Evolutionary conservation across 2,888 invertebrate genomes (phyloP).

Genomic region (Drosophila percnosoma): DNA sequence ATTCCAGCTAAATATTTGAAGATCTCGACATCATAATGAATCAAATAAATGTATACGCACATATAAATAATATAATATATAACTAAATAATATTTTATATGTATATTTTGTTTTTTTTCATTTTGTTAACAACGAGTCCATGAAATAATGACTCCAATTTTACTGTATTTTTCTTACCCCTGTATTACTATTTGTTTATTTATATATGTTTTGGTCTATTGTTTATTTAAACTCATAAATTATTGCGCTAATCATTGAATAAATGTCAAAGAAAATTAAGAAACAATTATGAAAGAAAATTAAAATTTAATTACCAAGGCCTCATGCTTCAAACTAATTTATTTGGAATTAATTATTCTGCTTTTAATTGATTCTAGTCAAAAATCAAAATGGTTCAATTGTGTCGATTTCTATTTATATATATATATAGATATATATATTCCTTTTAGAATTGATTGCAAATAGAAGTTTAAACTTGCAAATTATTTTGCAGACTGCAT

Average conservation of each 20-base stretch:
- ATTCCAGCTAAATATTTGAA: too few relatives aligned
- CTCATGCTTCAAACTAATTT: background rate
- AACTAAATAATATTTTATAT: too few relatives aligned
- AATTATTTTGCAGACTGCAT: background rate
- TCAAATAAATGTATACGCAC: background rate
- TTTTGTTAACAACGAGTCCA: too few relatives aligned
- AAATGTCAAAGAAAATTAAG: background rate
- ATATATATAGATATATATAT: background rate
- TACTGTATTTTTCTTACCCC: background rate
- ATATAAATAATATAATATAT: too few relatives aligned
- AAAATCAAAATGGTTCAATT: background rate
- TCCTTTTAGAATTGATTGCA: background rate
- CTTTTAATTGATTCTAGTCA: background rate
- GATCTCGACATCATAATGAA: too few relatives aligned
- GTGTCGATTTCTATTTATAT: background rate
- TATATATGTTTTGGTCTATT: background rate
- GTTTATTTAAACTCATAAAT: background rate
- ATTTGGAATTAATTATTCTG: background rate
- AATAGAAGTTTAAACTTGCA: background rate
- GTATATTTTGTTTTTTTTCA: too few relatives aligned
- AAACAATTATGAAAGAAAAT: background rate
- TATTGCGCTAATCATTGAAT: background rate
- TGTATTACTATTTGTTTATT: background rate
- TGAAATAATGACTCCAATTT: background rate
- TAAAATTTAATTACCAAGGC: background rate